Evolutionary conservation across 2,888 invertebrate genomes (phyloP).

Genomic region (Carcina quercana): DNA sequence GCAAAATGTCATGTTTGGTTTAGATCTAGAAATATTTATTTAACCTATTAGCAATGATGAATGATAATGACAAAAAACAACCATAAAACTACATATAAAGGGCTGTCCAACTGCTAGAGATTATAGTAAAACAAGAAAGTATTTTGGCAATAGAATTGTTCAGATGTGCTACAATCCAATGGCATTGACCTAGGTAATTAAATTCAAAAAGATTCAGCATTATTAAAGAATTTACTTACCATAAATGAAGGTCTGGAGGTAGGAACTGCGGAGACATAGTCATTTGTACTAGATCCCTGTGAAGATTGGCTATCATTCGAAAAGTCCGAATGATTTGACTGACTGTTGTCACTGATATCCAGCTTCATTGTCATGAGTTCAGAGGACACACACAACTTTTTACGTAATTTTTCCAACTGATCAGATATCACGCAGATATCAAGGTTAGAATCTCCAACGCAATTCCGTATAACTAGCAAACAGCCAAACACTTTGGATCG

Average conservation of each 20-base stretch:
- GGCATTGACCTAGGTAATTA: too few relatives aligned
- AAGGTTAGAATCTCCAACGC: conserved; percentile 20
- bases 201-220: too few relatives aligned
- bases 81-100: too few relatives aligned
- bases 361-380: conserved; percentile 74
- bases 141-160: too few relatives aligned
- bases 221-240: too few relatives aligned
- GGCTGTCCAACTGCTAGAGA: too few relatives aligned
- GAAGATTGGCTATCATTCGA: conserved; percentile 77
- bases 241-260: conserved; percentile 50
- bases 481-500: background rate
- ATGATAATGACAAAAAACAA: too few relatives aligned
- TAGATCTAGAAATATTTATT: too few relatives aligned
- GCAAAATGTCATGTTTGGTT: too few relatives aligned
- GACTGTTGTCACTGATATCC: conserved; percentile 74
- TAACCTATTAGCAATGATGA: too few relatives aligned
- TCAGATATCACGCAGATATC: conserved; percentile 14
- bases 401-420: conserved; percentile 33
- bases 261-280: conserved; percentile 48
- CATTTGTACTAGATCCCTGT: conserved; percentile 72
- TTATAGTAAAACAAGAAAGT: too few relatives aligned
- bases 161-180: too few relatives aligned
- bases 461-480: background rate
- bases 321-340: conserved; percentile 76
- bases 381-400: conserved; percentile 26